These are phyloP conservation scores for Archaeoteleia sp. DNA, from an alignment of 2,888 invertebrate species.

Conservation along the genomic window DNA sequence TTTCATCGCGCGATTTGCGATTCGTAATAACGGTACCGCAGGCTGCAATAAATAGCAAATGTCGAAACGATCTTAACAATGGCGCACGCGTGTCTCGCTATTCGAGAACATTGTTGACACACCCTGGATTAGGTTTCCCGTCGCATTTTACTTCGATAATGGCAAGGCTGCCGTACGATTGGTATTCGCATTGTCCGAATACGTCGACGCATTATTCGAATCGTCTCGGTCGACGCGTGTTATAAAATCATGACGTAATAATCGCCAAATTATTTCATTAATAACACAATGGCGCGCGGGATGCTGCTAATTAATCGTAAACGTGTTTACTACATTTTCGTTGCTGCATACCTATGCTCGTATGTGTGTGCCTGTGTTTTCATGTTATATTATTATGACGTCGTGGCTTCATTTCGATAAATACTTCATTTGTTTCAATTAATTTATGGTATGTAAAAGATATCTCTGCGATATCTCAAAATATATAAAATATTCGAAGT, in stretches of 20 bases:
- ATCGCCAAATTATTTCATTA: slow-evolving; percentile 11
- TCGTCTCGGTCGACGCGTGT: slow-evolving; percentile 5
- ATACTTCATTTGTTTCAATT: too few species aligned
- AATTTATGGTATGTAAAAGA: too few species aligned
- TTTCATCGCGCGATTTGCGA: slow-evolving; percentile 35
- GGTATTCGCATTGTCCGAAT: slow-evolving; percentile 18
- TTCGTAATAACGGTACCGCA: slow-evolving; percentile 20
- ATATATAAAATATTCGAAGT: too few species aligned
- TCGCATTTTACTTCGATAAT: slow-evolving; percentile 30
- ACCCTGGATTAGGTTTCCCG: slow-evolving; percentile 50
- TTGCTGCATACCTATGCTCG: neutral
- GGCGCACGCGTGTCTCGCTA: slow-evolving; percentile 34
- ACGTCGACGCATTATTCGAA: slow-evolving; percentile 8
- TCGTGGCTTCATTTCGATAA: too few species aligned
- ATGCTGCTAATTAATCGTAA: neutral
- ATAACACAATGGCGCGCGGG: slow-evolving; percentile 1
- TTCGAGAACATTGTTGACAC: slow-evolving; percentile 50
- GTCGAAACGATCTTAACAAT: slow-evolving; percentile 47
- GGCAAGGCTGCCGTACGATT: slow-evolving; percentile 21
- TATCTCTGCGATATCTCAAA: too few species aligned
- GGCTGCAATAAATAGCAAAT: slow-evolving; percentile 37
- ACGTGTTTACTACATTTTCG: neutral
- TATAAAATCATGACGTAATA: slow-evolving; percentile 9
- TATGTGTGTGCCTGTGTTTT: neutral
- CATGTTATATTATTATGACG: too few species aligned